Conservation (phyloP, 2,113 vertebrate species). For the Sinocyclocheilus maitianheensis region DNA sequence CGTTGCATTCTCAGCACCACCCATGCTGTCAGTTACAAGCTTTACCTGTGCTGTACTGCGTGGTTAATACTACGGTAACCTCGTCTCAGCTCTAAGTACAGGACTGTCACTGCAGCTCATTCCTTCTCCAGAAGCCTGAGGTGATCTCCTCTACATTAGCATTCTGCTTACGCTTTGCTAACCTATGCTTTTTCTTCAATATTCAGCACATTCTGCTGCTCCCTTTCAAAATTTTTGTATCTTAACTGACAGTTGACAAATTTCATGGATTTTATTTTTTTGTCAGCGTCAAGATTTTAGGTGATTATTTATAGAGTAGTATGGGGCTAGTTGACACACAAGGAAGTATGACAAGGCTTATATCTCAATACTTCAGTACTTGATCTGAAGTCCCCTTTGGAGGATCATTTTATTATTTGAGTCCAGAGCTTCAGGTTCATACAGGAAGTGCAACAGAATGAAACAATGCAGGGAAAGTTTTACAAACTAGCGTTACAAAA, state of each 20-base stretch:
- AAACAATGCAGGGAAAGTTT: no score
- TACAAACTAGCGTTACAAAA: no score
- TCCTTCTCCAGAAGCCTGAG: background rate
- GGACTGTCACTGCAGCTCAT: slow-evolving; percentile 9
- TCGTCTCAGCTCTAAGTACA: slow-evolving; percentile 14
- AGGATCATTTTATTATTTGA: no score
- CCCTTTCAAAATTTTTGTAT: background rate
- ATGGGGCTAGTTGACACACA: no score
- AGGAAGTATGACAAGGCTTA: no score
- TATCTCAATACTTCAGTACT: no score
- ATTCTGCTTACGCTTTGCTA: background rate
- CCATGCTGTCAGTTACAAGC: background rate
- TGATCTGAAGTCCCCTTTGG: no score
- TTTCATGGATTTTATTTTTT: background rate
- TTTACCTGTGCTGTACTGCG: background rate
- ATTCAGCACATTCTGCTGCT: background rate
- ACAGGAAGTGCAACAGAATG: no score
- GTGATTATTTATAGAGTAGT: background rate
- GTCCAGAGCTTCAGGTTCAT: no score
- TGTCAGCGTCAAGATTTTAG: background rate
- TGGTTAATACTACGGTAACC: background rate
- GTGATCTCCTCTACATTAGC: background rate
- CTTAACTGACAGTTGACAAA: background rate
- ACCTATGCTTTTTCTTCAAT: background rate
- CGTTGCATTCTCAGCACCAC: background rate